phyloP scores from a whole-genome alignment of 2,888 invertebrate species.

The Nymphalis c-album region DNA sequence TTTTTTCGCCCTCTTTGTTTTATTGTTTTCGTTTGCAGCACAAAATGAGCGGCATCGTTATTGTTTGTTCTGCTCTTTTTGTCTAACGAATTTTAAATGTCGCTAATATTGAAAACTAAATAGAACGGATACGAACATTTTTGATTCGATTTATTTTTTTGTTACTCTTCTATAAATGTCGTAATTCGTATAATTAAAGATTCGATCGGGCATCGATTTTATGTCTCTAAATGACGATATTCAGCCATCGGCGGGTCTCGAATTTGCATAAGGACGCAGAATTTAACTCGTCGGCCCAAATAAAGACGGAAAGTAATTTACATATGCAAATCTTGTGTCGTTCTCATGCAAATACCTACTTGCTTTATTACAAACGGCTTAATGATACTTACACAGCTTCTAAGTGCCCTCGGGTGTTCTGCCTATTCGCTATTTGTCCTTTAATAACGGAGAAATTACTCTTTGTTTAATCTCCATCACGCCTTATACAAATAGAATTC shows the following conservation, averaged over 20 bases:
- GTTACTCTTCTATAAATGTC: conserved; percentile 20
- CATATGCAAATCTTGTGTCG: conserved; percentile 77
- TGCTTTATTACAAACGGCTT: conserved; percentile 76
- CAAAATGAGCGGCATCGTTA: conserved; percentile 69
- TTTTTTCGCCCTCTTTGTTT: conserved; percentile 73
- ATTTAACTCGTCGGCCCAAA: conserved; percentile 72
- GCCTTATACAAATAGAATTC: conserved; percentile 25
- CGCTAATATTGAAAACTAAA: conserved; percentile 13
- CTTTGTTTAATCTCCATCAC: conserved; percentile 49
- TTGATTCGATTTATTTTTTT: conserved; percentile 23
- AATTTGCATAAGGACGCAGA: conserved; percentile 70
- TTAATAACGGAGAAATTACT: conserved; percentile 46
- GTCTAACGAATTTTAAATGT: conserved; percentile 23
- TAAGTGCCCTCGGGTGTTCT: conserved; percentile 55
- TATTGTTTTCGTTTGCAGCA: conserved; percentile 65
- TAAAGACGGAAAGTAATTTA: conserved; percentile 76
- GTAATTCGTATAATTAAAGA: conserved; percentile 38
- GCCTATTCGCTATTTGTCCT: conserved; percentile 62
- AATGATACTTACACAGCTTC: conserved; percentile 70
- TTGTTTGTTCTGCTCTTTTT: conserved; percentile 42
- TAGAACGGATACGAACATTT: conserved; percentile 12
- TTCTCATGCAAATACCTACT: conserved; percentile 75
- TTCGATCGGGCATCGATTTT: conserved; percentile 34
- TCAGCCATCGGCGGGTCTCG: conserved; percentile 44
- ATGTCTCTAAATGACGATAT: conserved; percentile 34